Conservation (phyloP, 2,113 vertebrate genomes). For the Cyprinodon brontotheroides region DNA sequence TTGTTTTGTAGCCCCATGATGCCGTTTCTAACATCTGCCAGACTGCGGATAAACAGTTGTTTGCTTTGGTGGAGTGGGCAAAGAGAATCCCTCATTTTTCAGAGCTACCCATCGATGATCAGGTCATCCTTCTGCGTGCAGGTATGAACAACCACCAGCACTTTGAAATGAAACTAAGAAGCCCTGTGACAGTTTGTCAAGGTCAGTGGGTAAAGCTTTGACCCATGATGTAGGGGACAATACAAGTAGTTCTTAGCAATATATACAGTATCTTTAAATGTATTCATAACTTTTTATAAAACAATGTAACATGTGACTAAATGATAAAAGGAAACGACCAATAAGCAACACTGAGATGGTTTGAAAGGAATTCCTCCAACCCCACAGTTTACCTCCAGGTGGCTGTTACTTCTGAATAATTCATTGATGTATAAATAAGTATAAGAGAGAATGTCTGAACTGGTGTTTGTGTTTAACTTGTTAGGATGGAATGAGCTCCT, state of each 20-base stretch:
- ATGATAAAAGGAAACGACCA: no score
- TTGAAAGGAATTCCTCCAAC: no score
- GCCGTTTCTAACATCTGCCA: constrained; percentile 98
- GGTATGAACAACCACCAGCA: constrained; percentile 73
- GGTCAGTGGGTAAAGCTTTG: not conserved
- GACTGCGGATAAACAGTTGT: constrained; percentile 97
- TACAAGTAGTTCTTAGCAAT: no score
- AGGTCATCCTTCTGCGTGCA: constrained; percentile 95
- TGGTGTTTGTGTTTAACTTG: not conserved
- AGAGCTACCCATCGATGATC: constrained; percentile 94
- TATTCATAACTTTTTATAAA: no score
- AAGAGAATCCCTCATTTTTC: constrained; percentile 98
- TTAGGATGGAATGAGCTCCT: constrained; percentile 93
- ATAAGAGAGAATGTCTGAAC: not conserved
- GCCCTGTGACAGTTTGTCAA: no score
- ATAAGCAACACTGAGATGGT: no score
- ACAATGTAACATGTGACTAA: no score
- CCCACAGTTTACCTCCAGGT: no score
- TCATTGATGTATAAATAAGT: not conserved
- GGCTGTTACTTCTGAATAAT: not conserved
- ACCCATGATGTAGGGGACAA: not conserved
- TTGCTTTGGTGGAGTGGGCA: constrained; percentile 98
- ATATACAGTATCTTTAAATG: no score
- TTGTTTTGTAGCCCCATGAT: constrained; percentile 87
- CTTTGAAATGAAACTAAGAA: not conserved